phyloP scores from a whole-genome alignment of 2,888 invertebrate genomes.

The Coelopa pilipes region DNA sequence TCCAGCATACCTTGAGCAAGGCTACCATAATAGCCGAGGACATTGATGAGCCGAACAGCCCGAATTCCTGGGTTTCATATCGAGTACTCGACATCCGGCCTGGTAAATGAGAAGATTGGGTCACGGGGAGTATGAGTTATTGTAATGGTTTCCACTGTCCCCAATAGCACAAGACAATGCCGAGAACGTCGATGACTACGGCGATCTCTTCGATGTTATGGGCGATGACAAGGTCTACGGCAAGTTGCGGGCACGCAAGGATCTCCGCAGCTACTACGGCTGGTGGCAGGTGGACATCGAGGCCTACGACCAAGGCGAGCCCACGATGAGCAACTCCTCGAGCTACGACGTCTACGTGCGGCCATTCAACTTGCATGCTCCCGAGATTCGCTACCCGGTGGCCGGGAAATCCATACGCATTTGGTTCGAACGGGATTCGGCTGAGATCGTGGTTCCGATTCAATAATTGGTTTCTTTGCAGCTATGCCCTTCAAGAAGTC shows the following conservation, averaged over 20 bases:
- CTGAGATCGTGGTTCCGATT: neutral
- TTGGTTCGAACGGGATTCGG: constrained; percentile 41
- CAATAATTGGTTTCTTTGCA: constrained; percentile 26
- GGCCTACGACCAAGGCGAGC: constrained; percentile 71
- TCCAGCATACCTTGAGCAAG: constrained; percentile 41
- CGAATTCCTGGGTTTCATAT: constrained; percentile 71
- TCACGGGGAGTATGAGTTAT: neutral
- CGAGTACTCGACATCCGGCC: constrained; percentile 63
- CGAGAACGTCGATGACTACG: constrained; percentile 50
- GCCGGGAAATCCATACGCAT: constrained; percentile 47
- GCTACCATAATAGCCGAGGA: constrained; percentile 68
- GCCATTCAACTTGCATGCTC: constrained; percentile 72
- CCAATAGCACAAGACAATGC: constrained; percentile 47
- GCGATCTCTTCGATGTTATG: constrained; percentile 60
- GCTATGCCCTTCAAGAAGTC: constrained; percentile 46
- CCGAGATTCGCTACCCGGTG: constrained; percentile 70
- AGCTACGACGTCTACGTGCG: constrained; percentile 68
- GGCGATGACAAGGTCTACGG: constrained; percentile 63
- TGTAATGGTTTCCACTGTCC: neutral
- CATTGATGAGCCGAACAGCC: constrained; percentile 69
- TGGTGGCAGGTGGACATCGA: constrained; percentile 70
- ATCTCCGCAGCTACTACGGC: constrained; percentile 71
- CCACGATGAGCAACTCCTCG: constrained; percentile 61
- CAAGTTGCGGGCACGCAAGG: constrained; percentile 66
- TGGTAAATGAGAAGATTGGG: constrained; percentile 40